Evolutionary conservation across 2,888 invertebrate species (phyloP), one percentile per base, ranked within the genome.

Genomic region (Meghimatium bilineatum): DNA sequence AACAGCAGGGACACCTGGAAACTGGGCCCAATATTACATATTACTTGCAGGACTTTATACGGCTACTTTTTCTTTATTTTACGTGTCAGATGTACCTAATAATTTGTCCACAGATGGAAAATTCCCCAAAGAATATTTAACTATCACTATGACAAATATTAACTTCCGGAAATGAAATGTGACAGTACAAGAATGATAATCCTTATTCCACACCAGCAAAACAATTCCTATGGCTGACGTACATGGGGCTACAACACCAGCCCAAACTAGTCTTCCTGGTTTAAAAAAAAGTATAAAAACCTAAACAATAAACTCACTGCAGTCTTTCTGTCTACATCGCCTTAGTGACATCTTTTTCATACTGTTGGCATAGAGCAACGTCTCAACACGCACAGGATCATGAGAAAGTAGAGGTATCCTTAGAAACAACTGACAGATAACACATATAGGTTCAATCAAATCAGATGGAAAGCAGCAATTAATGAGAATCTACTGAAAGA

Each of bases 261-360:
- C 12, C n/a, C 49, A 44, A 5, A 23, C 44, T n/a, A 72, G 12
- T 72, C 26, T 49, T 1, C 44, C 56, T 6, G 14, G 14, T 26
- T 44, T 44, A n/a, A 72, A 72, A n/a, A 49, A 17, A 44, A 72
- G 29, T 44, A 29, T 44, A 49, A 44, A n/a, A 14, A 49, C 29
- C 17, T n/a, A 78, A 66, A 78, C 26, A 69, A 26, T 34, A 26
- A 74, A 83, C 83, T 83, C 79, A 84, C 84, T 49, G 44, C 26
- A 71, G 49, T 80, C 80, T 74, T 80, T 84, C 49, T 56, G 60
- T 38, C 84, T 84, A 84, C 84, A 80, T 14, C 84, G 84, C 36
- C 84, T 80, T 44, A 84, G 52, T 36, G 84, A 84, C 80, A 84
- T 80, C 79, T 84, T 84, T 74, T 75, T 84, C 84, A 84, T 84